Percentiles rank a stretch among this genome's conserved stretches.
phyloP scores from a whole-genome alignment of 2,888 invertebrate species.

The Eubasilissa splendida region DNA sequence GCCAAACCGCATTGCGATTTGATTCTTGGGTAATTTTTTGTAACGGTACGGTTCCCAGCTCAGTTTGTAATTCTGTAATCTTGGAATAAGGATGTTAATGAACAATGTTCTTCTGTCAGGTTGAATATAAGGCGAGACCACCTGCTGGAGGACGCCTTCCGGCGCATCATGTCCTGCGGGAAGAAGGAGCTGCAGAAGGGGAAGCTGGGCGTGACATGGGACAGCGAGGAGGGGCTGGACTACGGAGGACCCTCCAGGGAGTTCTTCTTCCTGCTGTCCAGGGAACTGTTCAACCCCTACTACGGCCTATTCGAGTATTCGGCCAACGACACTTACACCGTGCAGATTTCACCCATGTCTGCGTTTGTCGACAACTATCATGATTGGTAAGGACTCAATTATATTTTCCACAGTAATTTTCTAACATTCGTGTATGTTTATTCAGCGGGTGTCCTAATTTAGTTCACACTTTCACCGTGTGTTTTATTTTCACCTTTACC shows the following conservation, averaged over 20 bases:
- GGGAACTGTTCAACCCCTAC: slow-evolving; percentile 98
- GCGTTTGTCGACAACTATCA: slow-evolving; percentile 97
- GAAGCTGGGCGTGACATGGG: slow-evolving; percentile 93
- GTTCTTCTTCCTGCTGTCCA: slow-evolving; percentile 97
- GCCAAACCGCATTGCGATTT: no score
- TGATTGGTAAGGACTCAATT: slow-evolving; percentile 83
- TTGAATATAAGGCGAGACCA: slow-evolving; percentile 94
- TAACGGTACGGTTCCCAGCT: no score
- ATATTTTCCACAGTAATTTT: not conserved
- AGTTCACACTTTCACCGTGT: no score
- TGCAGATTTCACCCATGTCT: slow-evolving; percentile 95
- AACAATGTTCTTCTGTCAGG: slow-evolving; percentile 69
- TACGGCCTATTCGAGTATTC: slow-evolving; percentile 99
- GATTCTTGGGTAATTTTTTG: no score
- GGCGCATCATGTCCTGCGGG: slow-evolving; percentile 95
- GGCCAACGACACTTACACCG: slow-evolving; percentile 97
- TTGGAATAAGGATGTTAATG: not conserved
- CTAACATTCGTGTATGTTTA: no score
- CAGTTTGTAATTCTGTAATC: no score
- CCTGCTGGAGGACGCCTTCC: slow-evolving; percentile 95
- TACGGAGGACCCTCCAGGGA: slow-evolving; percentile 98
- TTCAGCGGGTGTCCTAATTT: no score
- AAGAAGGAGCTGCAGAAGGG: slow-evolving; percentile 97
- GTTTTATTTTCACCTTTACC: no score
- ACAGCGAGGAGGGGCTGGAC: slow-evolving; percentile 96